Conservation (phyloP, 2,113 vertebrate genomes). For the Vicugna pacos region DNA sequence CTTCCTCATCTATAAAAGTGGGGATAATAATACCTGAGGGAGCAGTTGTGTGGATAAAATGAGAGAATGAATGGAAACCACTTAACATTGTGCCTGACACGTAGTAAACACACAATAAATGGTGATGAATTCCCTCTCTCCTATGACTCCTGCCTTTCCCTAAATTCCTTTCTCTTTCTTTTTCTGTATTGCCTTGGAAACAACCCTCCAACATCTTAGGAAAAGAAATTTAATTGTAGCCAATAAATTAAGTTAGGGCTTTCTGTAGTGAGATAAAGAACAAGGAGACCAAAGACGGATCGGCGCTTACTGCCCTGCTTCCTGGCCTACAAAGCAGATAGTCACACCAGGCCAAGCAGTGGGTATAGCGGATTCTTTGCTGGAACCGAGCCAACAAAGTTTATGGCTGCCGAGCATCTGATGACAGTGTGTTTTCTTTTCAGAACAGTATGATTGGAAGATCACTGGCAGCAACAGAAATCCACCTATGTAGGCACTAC, state of each 20-base stretch:
- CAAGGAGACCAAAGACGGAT: neutral
- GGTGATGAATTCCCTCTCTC: neutral
- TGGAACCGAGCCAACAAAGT: neutral
- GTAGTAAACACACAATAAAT: neutral
- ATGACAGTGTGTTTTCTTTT: conserved; percentile 2
- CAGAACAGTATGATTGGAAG: neutral
- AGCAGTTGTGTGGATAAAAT: neutral
- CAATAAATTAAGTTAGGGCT: neutral
- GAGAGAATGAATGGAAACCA: neutral
- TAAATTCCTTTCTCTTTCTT: conserved; percentile 1
- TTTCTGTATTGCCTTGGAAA: neutral
- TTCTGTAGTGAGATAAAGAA: neutral
- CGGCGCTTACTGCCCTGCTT: neutral
- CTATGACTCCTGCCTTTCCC: neutral
- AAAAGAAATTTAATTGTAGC: neutral
- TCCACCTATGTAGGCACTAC: neutral
- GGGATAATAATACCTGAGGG: neutral
- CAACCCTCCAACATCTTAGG: neutral
- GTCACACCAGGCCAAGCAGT: neutral
- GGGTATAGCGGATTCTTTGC: neutral
- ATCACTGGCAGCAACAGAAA: neutral
- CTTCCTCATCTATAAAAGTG: conserved; percentile 43
- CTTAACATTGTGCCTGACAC: neutral
- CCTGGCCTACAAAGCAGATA: neutral
- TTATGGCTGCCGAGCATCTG: neutral